phyloP scores from a whole-genome alignment of 1,140 invertebrate genomes.

The Phthorimaea operculella region DNA sequence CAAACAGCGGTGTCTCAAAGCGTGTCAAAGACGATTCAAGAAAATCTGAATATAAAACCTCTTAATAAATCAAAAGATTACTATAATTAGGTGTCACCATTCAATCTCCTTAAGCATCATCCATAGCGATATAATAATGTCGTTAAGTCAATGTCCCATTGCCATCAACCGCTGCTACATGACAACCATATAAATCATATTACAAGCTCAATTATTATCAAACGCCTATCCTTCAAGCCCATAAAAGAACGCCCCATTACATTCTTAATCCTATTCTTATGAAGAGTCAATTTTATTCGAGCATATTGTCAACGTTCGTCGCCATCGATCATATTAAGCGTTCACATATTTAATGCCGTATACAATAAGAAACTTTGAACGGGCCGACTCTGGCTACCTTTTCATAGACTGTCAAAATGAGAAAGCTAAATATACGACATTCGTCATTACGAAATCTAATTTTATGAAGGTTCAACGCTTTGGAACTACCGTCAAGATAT shows the following conservation, averaged over 20 bases:
- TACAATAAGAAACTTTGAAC: slow-evolving; percentile 38
- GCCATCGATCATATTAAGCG: slow-evolving; percentile 54
- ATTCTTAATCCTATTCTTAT: slow-evolving; percentile 51
- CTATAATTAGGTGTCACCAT: slow-evolving; percentile 18
- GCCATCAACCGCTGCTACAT: slow-evolving; percentile 11
- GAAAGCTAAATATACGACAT: slow-evolving; percentile 56
- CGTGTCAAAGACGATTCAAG: too few species aligned
- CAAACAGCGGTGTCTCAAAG: too few species aligned
- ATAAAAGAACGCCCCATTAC: slow-evolving; percentile 40
- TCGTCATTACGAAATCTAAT: slow-evolving; percentile 51
- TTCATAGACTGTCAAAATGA: slow-evolving; percentile 49
- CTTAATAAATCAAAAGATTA: slow-evolving; percentile 29
- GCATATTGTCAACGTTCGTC: slow-evolving; percentile 46
- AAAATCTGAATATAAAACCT: background rate
- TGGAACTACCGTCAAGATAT: slow-evolving; percentile 10
- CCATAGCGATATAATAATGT: slow-evolving; percentile 24
- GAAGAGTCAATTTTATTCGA: slow-evolving; percentile 53
- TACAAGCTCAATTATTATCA: slow-evolving; percentile 50
- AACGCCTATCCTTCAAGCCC: slow-evolving; percentile 40
- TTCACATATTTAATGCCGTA: slow-evolving; percentile 43
- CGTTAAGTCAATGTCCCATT: slow-evolving; percentile 13
- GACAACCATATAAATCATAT: slow-evolving; percentile 56
- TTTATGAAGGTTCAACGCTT: slow-evolving; percentile 31
- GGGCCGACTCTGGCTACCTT: slow-evolving; percentile 42
- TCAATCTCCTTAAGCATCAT: slow-evolving; percentile 20